Conservation (phyloP, 2,797 vertebrate genomes). For the Geotria australis region DNA sequence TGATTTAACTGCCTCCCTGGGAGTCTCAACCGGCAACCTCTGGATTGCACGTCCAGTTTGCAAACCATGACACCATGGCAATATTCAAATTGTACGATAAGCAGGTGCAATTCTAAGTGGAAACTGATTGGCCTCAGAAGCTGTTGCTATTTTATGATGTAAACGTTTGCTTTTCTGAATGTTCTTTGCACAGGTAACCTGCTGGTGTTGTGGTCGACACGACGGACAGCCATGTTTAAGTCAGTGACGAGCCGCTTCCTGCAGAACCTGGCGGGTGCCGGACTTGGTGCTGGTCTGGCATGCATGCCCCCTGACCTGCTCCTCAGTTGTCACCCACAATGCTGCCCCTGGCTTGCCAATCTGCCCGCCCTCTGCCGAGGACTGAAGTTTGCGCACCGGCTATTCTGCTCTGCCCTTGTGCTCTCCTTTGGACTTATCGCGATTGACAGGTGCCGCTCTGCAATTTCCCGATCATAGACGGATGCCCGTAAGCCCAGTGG, state of each 20-base stretch:
- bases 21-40: too few species aligned
- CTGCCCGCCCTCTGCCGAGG: conserved; percentile 45
- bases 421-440: conserved; percentile 81
- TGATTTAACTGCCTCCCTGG: too few species aligned
- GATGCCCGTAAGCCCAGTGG: too few species aligned
- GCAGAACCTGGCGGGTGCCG: conserved; percentile 70
- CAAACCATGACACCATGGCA: too few species aligned
- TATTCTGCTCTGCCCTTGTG: conserved; percentile 79
- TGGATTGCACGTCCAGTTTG: too few species aligned
- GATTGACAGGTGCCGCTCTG: conserved; percentile 50
- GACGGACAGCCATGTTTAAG: conserved; percentile 58
- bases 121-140: too few species aligned
- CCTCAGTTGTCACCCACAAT: conserved; percentile 48
- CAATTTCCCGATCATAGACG: not conserved
- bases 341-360: conserved; percentile 71
- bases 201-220: conserved; percentile 72
- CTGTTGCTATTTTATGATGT: too few species aligned
- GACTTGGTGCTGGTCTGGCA: conserved; percentile 58
- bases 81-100: too few species aligned
- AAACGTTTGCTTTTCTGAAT: too few species aligned
- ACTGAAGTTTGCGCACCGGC: conserved; percentile 73
- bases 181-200: conserved; percentile 30
- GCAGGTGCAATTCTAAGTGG: too few species aligned
- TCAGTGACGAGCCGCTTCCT: conserved; percentile 77
- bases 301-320: conserved; percentile 77